Evolutionary conservation across 2,113 vertebrate species (phyloP), one percentile per base, ranked within the genome.

Genomic region (Rhinoderma darwinii): DNA sequence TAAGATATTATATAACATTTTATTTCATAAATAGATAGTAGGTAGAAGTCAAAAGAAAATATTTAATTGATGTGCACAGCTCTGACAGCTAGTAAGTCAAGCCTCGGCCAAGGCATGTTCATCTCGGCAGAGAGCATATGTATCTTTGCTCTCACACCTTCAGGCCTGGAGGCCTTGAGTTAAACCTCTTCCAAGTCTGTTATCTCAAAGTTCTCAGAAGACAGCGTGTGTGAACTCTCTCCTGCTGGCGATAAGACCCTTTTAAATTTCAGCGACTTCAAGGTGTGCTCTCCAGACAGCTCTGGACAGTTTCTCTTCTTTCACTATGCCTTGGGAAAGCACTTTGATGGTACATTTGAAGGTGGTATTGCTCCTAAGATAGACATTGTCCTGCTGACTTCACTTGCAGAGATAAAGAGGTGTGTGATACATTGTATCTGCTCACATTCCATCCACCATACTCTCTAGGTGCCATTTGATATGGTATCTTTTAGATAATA

Each of bases 401-500:
- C 41, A 77, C 83, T 85, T 72, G 25, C 22, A 37, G 73, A 85
- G 84, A 85, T 85, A 85, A 85, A 85, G 74, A 47, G 27, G 27
- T 78, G 73, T 68, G n/a, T 66, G 73, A 85, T 85, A n/a, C n/a
- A 85, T 32, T 85, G 72, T 76, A 75, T 85, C 73, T 85, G 56
- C 84, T 66, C 27, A 61, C 84, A 85, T 78, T 85, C 54, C 84
- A 66, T 77, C 73, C 56, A 44, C 56, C 43, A 17, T 50, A 27
- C 74, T 78, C 39, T 77, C 17, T 66, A 54, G 83, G 22, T 61
- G 51, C 51, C 56, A 85, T 78, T 50, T 78, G 84, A 77, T 85
- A 77, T n/a, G 27, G 41, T 77, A 77, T 85, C 74, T 77, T 66
- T 77, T 77, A 77, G 73, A 77, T 84, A 59, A 76, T 43, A 76